Base-by-base conservation (phyloP, 2,888 invertebrate species). In the Lacanobia wlatinum region DNA sequence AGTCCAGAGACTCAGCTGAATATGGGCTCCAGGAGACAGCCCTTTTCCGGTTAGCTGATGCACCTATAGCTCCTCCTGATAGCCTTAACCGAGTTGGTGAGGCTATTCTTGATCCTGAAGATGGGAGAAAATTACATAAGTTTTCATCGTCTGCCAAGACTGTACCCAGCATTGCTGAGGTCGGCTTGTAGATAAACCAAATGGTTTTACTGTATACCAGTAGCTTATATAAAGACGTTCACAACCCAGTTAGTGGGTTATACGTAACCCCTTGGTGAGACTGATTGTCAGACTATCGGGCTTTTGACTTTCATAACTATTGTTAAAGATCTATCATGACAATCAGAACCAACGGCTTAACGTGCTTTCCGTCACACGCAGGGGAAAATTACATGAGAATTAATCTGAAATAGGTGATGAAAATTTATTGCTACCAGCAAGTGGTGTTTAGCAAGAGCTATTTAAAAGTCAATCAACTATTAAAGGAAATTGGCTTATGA, bases 1-100 rank as follows among this genome's bases (percentile, higher is more conserved):
- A 97, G 96, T 99, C 99, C 73, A 96, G 81, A 84, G 99, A 98
- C 71, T 98, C 98, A 85, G 99, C 99, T 0, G 99, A 99, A 93
- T 99, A 99, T 0, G 98, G 98, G 18, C 99, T 99, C 92, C 98
- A 98, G 73, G 99, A 99, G 2, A 99, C 97, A 0, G 99, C 99
- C 80, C 99, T 97, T 92, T 99, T 99, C 55, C 99, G 97, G 90
- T 98, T 98, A 43, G 97, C 97, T 16, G 96, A 96, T 0, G 95
- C 96, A 1, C 95, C 94, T 65, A 96, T 94, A 4, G 95, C 94
- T 0, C 95, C 95, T 0, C 96, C 96, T 7, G 96, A 96, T 82
- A 96, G 75, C 86, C 96, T 93, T 43, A 96, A 88, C 8, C 96
- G 90, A 12, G 95, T 96, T 12, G 96, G 96, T 1, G 96, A 96